These are phyloP conservation scores for Eudasyphora cyanicolor DNA, from an alignment of 2,888 invertebrate species.

Conservation along the genomic window DNA sequence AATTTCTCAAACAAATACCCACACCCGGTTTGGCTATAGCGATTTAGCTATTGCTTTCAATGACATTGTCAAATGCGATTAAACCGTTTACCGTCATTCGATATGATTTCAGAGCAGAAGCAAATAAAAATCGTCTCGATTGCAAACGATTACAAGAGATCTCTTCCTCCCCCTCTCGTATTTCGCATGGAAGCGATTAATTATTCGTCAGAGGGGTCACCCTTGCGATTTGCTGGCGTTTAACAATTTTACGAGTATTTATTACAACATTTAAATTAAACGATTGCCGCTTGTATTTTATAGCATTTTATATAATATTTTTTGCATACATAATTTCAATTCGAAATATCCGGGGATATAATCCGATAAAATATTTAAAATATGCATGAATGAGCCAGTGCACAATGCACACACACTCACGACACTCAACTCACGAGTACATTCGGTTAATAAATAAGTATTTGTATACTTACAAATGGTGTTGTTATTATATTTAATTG, in stretches of 20 bases:
- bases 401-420: not conserved
- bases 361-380: not conserved
- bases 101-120: conserved; percentile 3
- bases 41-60: no score
- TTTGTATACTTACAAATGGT: not conserved
- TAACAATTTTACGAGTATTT: conserved; percentile 1
- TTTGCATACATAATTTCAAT: not conserved
- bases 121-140: not conserved
- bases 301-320: not conserved
- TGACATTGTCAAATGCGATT: conserved; percentile 23
- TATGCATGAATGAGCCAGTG: not conserved
- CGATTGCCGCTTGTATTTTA: not conserved
- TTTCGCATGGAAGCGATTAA: not conserved
- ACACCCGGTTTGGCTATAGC: not conserved
- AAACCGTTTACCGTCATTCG: conserved; percentile 1
- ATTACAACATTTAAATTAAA: not conserved
- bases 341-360: no score
- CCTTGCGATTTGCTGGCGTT: not conserved
- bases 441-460: not conserved
- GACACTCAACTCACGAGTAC: not conserved
- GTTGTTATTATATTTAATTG: no score
- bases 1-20: not conserved
- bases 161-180: no score
- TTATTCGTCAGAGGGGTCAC: not conserved
- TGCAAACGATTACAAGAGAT: not conserved